Evolutionary conservation across 1,140 invertebrate genomes (phyloP).

Genomic region (Gonatopus flavifemur): DNA sequence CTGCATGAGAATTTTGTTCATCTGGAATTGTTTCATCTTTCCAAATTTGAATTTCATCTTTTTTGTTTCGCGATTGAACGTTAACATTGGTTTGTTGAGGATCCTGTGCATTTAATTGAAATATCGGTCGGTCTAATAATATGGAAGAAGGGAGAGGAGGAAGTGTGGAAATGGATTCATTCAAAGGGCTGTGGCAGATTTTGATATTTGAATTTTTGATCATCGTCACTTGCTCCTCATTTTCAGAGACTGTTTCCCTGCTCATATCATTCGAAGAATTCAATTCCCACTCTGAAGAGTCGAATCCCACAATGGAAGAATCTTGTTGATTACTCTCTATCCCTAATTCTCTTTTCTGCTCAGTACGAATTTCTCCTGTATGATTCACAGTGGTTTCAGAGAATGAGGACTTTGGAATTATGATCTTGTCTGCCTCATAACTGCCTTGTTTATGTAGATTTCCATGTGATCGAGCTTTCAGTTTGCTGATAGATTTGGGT

Average conservation of each 20-base stretch:
- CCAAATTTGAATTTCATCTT: slow-evolving; percentile 45
- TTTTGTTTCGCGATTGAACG: no score
- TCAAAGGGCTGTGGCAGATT: no score
- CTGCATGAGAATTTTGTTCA: no score
- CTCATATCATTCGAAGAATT: no score
- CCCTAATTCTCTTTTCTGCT: slow-evolving; percentile 17
- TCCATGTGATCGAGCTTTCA: slow-evolving; percentile 20
- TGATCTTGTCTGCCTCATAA: slow-evolving; percentile 19
- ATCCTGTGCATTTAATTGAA: background rate
- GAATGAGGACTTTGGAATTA: slow-evolving; percentile 18
- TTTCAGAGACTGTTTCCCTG: slow-evolving; percentile 7
- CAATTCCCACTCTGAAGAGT: background rate
- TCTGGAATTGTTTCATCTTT: no score
- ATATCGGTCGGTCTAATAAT: background rate
- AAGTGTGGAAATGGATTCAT: no score
- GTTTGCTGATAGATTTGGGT: slow-evolving; percentile 29
- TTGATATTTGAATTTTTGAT: no score
- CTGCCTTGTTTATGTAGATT: slow-evolving; percentile 8
- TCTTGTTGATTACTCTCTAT: background rate
- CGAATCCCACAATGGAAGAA: background rate
- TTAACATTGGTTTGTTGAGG: background rate
- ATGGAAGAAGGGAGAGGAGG: no score
- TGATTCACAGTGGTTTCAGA: slow-evolving; percentile 41
- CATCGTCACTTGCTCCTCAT: slow-evolving; percentile 11
- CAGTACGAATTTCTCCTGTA: no score